phyloP scores from a whole-genome alignment of 2,888 invertebrate genomes.

The Machimus atricapillus region DNA sequence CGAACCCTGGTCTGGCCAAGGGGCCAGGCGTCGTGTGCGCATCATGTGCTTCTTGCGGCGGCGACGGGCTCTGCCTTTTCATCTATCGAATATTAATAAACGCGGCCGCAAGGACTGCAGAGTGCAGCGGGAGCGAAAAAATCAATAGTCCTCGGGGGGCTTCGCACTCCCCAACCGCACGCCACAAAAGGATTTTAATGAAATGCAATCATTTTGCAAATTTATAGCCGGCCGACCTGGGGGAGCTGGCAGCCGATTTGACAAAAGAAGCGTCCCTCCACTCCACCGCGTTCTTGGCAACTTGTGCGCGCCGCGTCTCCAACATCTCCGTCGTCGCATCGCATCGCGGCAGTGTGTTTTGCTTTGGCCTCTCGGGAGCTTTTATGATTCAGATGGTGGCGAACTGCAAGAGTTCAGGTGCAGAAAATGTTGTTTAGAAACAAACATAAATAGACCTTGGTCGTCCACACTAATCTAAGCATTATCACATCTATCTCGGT shows the following conservation, averaged over 20 bases:
- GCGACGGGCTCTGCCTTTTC: background rate
- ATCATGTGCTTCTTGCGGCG: background rate
- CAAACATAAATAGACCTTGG: background rate
- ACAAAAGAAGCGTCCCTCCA: background rate
- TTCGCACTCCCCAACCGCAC: background rate
- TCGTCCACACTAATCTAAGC: background rate
- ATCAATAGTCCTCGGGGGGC: conserved; percentile 4
- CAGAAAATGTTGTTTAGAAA: background rate
- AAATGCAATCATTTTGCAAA: background rate
- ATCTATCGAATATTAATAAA: conserved; percentile 23
- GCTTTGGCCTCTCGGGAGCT: background rate
- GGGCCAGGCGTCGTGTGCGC: conserved; percentile 26
- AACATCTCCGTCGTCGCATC: background rate
- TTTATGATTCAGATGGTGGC: background rate
- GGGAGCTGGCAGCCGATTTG: background rate
- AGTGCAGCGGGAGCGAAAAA: background rate
- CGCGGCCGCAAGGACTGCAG: background rate
- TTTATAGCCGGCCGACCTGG: background rate
- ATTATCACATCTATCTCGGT: background rate
- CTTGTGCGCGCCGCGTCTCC: background rate
- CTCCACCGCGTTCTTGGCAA: background rate
- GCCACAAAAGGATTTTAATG: background rate
- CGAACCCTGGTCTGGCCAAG: background rate
- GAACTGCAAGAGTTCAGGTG: background rate
- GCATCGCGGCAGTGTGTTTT: background rate